Evolutionary conservation across 37 sponge, comb jelly and placozoan genomes (phyloP).

Genomic region (Eunapius fragilis): DNA sequence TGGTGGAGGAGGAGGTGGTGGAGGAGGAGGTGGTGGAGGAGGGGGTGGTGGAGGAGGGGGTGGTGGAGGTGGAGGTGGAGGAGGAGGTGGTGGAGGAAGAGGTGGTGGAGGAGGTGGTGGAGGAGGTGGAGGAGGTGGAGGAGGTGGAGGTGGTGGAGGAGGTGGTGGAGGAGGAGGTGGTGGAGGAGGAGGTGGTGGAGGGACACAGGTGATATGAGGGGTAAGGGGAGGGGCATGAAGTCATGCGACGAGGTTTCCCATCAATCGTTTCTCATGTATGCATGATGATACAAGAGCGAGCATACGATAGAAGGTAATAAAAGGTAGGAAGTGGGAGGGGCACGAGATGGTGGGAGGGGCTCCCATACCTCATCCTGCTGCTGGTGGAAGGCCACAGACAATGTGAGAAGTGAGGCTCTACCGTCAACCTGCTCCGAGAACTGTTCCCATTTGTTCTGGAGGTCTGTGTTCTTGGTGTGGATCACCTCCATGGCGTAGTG

Average conservation of each 20-base stretch:
- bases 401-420: constrained; percentile 26
- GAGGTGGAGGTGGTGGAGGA: background rate
- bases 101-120: background rate
- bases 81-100: background rate
- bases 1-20: background rate
- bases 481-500: constrained; percentile 59
- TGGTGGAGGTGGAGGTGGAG: background rate
- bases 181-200: background rate
- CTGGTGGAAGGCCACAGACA: constrained; percentile 49
- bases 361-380: constrained; percentile 41
- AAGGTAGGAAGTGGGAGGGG: no score
- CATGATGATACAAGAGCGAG: no score
- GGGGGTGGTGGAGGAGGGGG: background rate
- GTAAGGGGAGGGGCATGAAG: no score
- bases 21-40: background rate
- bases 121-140: background rate
- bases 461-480: background rate
- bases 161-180: background rate
- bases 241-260: no score
- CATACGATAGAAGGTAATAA: no score
- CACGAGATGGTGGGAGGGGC: no score
- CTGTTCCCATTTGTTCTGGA: constrained; percentile 51
- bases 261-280: no score
- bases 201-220: no score
- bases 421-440: constrained; percentile 22